These are phyloP conservation scores for Hemitrygon akajei DNA, from an alignment of 2,797 vertebrate species.

Conservation along the genomic window DNA sequence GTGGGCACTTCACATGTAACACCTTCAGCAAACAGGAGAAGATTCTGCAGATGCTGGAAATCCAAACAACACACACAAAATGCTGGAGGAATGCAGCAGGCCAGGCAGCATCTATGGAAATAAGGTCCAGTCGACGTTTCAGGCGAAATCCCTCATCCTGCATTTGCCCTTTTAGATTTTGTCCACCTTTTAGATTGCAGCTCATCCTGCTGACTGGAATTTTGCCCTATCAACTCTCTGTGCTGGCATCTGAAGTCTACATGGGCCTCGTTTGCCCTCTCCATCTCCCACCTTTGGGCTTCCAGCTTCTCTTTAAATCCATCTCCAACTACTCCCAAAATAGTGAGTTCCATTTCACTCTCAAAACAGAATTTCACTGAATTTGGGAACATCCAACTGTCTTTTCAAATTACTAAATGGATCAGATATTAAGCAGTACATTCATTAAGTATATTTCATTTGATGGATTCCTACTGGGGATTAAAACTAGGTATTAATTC, in stretches of 20 bases:
- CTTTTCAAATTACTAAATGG: not conserved
- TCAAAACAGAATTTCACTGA: not conserved
- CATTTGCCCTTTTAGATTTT: too few species aligned
- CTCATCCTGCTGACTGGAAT: too few species aligned
- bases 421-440: not conserved
- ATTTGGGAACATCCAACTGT: not conserved
- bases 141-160: too few species aligned
- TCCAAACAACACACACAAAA: too few species aligned
- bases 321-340: not conserved
- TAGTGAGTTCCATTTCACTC: not conserved
- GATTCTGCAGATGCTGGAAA: too few species aligned
- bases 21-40: too few species aligned
- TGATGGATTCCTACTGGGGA: not conserved
- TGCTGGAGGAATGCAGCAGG: too few species aligned
- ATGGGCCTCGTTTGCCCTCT: not conserved
- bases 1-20: too few species aligned
- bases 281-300: not conserved
- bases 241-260: not conserved
- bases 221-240: too few species aligned
- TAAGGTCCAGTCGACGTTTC: too few species aligned
- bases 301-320: not conserved
- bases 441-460: not conserved
- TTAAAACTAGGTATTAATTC: not conserved
- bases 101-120: too few species aligned
- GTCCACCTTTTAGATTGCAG: too few species aligned